Percentiles rank a stretch among this genome's conserved stretches.
These are phyloP conservation scores for Drosophila neonasuta DNA, from an alignment of 2,888 invertebrate genomes.

Conservation along the genomic window DNA sequence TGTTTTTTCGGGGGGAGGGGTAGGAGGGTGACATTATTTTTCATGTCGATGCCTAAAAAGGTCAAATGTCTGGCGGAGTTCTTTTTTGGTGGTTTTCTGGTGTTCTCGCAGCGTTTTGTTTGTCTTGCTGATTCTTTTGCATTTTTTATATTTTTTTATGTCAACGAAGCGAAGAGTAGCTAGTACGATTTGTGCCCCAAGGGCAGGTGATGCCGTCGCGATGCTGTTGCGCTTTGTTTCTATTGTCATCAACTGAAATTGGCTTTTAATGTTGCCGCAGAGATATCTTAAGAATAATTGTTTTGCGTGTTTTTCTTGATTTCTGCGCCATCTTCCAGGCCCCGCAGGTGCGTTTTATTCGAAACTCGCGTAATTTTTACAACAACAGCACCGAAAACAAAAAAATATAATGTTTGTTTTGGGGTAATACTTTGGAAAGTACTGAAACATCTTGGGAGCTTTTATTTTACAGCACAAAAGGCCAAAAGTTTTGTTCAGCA, in stretches of 20 bases:
- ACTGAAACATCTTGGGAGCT: conserved; percentile 32
- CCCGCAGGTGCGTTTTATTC: conserved; percentile 71
- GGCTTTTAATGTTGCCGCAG: conserved; percentile 82
- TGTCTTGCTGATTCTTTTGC: conserved; percentile 76
- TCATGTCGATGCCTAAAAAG: conserved; percentile 73
- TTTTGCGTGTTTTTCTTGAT: conserved; percentile 80
- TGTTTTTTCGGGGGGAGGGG: conserved; percentile 54
- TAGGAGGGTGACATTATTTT: conserved; percentile 81
- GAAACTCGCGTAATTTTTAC: conserved; percentile 40
- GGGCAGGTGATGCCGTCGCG: conserved; percentile 59
- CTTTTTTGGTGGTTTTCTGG: conserved; percentile 41
- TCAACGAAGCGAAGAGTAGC: conserved; percentile 23
- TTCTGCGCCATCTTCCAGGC: conserved; percentile 44
- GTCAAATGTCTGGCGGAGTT: conserved; percentile 42
- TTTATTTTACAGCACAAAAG: not conserved
- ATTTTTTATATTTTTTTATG: conserved; percentile 56
- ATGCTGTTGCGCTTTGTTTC: conserved; percentile 63
- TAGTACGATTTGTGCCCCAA: conserved; percentile 31
- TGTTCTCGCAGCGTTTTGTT: conserved; percentile 58
- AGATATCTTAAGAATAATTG: conserved; percentile 83
- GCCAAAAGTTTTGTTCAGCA: conserved; percentile 30
- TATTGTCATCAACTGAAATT: conserved; percentile 82
- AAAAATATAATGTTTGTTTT: conserved; percentile 54
- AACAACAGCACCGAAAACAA: not conserved
- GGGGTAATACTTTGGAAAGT: conserved; percentile 47